phyloP scores from a whole-genome alignment of 1,140 invertebrate species.

The Drosophila bocqueti region DNA sequence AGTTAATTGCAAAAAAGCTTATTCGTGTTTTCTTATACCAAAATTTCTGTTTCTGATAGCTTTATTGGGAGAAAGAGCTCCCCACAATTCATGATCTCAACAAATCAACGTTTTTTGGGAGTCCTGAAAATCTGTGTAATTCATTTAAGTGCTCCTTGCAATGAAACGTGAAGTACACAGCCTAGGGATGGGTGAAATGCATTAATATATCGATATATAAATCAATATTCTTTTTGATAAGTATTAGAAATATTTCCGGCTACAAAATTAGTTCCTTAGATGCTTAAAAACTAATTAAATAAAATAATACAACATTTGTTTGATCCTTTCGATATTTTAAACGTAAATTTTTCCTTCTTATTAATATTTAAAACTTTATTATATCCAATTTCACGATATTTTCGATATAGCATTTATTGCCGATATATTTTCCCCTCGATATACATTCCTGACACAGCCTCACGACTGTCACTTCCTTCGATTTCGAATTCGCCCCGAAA shows the following conservation, averaged over 20 bases:
- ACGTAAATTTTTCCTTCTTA: too few relatives aligned
- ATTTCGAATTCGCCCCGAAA: background rate
- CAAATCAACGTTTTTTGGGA: conserved; percentile 19
- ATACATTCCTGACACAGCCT: background rate
- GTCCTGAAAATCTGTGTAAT: conserved; percentile 5
- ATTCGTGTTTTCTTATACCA: background rate
- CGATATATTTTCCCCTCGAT: background rate
- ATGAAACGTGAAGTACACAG: conserved; percentile 9
- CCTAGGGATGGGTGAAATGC: background rate
- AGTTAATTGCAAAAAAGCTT: conserved; percentile 9
- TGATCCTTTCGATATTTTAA: too few relatives aligned
- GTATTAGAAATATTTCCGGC: background rate
- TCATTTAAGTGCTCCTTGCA: conserved; percentile 16
- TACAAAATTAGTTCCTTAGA: background rate
- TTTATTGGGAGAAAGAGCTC: background rate
- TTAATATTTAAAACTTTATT: too few relatives aligned
- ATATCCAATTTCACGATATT: background rate
- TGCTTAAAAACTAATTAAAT: too few relatives aligned
- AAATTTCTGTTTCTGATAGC: conserved; percentile 2
- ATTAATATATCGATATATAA: background rate
- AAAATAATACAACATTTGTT: too few relatives aligned
- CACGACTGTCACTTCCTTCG: conserved; percentile 6
- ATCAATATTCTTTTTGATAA: background rate
- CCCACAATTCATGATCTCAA: conserved; percentile 15
- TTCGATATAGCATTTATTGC: background rate